phyloP scores from a whole-genome alignment of 1,140 invertebrate genomes.

The Drosophila kikkawai region DNA sequence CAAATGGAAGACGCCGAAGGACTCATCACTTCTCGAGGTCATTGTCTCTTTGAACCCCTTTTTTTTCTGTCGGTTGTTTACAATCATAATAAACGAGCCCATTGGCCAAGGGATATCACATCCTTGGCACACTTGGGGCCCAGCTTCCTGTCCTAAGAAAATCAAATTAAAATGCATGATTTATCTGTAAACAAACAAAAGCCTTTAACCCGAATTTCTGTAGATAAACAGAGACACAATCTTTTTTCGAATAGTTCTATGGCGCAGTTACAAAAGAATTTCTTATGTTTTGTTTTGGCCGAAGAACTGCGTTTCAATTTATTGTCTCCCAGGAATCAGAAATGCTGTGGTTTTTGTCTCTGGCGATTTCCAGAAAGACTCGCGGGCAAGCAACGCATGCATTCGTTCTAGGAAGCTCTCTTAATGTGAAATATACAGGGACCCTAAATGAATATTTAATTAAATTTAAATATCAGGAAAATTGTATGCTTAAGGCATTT shows the following conservation, averaged over 20 bases:
- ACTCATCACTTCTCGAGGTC: slow-evolving; percentile 34
- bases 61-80: slow-evolving; percentile 5
- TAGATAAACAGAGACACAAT: background rate
- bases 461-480: background rate
- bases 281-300: background rate
- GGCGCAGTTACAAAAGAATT: slow-evolving; percentile 35
- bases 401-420: background rate
- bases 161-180: slow-evolving; percentile 54
- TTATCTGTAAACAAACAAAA: slow-evolving; percentile 39
- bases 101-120: slow-evolving; percentile 9
- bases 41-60: slow-evolving; percentile 41
- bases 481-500: too few relatives aligned
- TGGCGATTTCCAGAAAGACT: slow-evolving; percentile 3
- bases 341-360: too few relatives aligned
- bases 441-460: background rate
- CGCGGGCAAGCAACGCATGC: background rate
- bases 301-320: slow-evolving; percentile 25
- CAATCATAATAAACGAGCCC: slow-evolving; percentile 16
- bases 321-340: slow-evolving; percentile 1
- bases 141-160: slow-evolving; percentile 29
- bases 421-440: background rate
- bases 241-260: slow-evolving; percentile 8
- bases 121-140: slow-evolving; percentile 22
- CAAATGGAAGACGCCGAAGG: slow-evolving; percentile 6
- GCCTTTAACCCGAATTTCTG: slow-evolving; percentile 31